Conservation (phyloP, 2,113 vertebrate genomes). For the Hydropotes inermis region DNA sequence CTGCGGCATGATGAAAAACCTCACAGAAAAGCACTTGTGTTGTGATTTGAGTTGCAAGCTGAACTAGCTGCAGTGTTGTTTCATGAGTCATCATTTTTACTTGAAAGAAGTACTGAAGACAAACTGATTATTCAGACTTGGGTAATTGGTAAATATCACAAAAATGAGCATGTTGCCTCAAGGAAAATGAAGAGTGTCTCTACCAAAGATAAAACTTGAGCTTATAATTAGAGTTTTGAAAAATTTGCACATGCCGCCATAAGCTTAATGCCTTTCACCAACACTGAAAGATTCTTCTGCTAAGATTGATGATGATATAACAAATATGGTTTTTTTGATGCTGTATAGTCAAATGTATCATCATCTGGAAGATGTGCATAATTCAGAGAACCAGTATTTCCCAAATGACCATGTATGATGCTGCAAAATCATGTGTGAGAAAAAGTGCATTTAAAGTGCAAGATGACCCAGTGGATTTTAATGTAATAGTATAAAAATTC, state of each 20-base stretch:
- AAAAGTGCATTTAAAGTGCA: not conserved
- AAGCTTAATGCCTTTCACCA: not conserved
- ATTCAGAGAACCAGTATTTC: not conserved
- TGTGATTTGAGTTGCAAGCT: not conserved
- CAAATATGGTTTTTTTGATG: not conserved
- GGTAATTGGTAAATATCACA: not conserved
- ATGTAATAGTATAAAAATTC: not conserved
- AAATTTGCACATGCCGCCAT: not conserved
- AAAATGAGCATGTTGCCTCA: not conserved
- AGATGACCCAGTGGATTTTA: not conserved
- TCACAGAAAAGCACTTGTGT: not conserved
- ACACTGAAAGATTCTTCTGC: not conserved
- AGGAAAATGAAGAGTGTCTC: not conserved
- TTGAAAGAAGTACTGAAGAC: not conserved
- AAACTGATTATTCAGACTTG: not conserved
- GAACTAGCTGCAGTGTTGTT: not conserved
- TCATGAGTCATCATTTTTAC: not conserved
- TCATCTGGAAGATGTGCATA: not conserved
- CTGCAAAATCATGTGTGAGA: not conserved
- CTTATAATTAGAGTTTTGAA: not conserved
- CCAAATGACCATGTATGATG: not conserved
- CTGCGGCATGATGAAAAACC: not conserved
- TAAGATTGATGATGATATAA: not conserved
- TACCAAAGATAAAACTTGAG: not conserved
- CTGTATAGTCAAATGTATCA: not conserved